Percentiles rank a stretch among this genome's conserved stretches.
Conservation (phyloP, 2,113 vertebrate genomes). For the Chaetops frenatus region DNA sequence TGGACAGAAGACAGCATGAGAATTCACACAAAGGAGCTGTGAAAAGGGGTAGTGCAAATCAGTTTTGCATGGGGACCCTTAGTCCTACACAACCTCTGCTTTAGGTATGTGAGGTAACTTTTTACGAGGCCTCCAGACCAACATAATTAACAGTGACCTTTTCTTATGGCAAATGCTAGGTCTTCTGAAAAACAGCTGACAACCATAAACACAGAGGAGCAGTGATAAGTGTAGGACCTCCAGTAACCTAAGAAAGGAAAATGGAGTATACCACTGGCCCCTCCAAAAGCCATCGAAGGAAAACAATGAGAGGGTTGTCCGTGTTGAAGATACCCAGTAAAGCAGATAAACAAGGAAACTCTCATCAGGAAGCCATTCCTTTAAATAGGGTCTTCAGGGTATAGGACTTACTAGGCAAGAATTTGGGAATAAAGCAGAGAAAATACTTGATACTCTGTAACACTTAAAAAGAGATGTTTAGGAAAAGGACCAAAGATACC, state of each 20-base stretch:
- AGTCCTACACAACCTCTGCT: neutral
- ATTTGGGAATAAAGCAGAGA: neutral
- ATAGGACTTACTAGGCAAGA: rapidly evolving
- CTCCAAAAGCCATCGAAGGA: neutral
- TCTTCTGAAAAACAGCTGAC: neutral
- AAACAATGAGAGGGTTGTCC: neutral
- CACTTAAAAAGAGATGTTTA: neutral
- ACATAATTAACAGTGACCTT: neutral
- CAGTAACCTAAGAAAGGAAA: neutral
- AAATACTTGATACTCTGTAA: neutral
- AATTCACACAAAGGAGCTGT: neutral
- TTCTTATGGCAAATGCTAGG: neutral
- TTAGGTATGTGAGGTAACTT: neutral
- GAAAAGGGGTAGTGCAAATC: neutral
- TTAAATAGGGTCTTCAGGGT: neutral
- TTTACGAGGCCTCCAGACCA: neutral
- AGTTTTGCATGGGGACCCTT: neutral
- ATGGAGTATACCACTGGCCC: neutral
- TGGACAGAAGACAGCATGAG: neutral
- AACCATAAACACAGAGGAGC: neutral
- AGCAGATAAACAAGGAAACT: neutral
- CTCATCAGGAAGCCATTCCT: neutral
- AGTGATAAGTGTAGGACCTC: neutral
- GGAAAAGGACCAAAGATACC: neutral
- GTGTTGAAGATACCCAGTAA: neutral